Evolutionary conservation across 1,140 invertebrate genomes (phyloP), one percentile per base, ranked within the genome.

Genomic region (Brachionus rotundiformis): DNA sequence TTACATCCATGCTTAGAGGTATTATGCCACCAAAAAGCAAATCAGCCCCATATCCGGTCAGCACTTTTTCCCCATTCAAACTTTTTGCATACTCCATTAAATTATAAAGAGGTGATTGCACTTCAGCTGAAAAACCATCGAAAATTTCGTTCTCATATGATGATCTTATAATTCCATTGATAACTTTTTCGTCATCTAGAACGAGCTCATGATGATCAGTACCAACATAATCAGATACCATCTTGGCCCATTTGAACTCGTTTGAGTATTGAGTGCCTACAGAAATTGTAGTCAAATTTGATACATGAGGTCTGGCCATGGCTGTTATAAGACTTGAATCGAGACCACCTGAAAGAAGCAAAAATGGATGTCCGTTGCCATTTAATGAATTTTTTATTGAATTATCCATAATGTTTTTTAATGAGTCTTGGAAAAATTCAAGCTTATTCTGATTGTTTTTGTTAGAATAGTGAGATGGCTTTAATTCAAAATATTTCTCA

Each of bases 351-450:
- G 47, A 49, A 11, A 49, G 16, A 49, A 49, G 47, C 47, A 49
- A 49, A 23, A 11, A 49, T 1, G 47, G 47, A n/a, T 49, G 13
- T 16, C 16, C 16, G 47, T 16, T 49, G n/a, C 16, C 47, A 49
- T 49, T 49, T 16, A 49, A n/a, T 16, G 47, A 49, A 16, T 19
- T 49, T 49, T 49, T 49, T n/a, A 49, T 19, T 7, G 47, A 49
- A 49, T 49, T 49, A 5, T 49, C 47, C 6, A 49, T 16, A 49
- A 49, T 49, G 13, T 2, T 49, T 49, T 16, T 49, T 19, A 49
- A 49, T 49, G 47, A 49, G 16, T 49, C 47, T 49, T 49, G 47
- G 16, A 49, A 49, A 49, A 49, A 49, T 49, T 49, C 47, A 49
- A 49, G 47, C 47, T 49, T 49, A 49, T 49, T 49, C 16, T 49